Evolutionary conservation across 2,888 invertebrate genomes (phyloP), one percentile per base, ranked within the genome.

Genomic region (Auanema sp.): DNA sequence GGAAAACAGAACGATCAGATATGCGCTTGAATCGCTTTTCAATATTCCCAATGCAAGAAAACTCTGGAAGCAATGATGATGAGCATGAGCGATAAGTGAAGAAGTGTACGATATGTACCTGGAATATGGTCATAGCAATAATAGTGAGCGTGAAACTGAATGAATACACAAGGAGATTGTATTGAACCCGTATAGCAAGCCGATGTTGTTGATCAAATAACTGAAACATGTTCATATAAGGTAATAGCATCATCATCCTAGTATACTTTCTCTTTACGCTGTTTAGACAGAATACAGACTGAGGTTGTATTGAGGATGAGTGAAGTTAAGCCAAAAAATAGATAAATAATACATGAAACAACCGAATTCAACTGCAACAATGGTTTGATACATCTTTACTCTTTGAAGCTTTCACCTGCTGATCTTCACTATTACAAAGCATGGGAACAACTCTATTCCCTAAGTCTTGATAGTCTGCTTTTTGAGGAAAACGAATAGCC

Each of bases 101-200:
- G 41, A 14, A 23, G 1, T 25, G 44, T 11, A 23, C 23, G 6
- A 52, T 25, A 47, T 10, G 21, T 54, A 72, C 71, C 65, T 72
- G 71, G 42, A 65, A 67, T 23, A 61, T 58, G 2, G 68, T 66
- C 72, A 72, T 72, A 10, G 68, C 62, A 11, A 65, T 54, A 11
- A 72, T 66, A 10, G 66, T 60, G 33, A 68, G 14, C 14, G 72
- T 72, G 25, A 67, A 69, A 11, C 65, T 44, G n/a, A 69, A 72
- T 2, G 69, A 69, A 53, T 72, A 72, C n/a, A 72, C 68, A 14
- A 72, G 59, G 2, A 72, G 66, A 58, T 72, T 72, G 8, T 62
- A 60, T 44, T 72, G 72, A 18, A 72, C 68, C 16, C 63, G 68
- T 10, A 64, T 44, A 2, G 72, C 65, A 21, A 72, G 21, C 42